These are phyloP conservation scores for Tetheella fluctuosa DNA, from an alignment of 2,888 invertebrate species.

Conservation along the genomic window DNA sequence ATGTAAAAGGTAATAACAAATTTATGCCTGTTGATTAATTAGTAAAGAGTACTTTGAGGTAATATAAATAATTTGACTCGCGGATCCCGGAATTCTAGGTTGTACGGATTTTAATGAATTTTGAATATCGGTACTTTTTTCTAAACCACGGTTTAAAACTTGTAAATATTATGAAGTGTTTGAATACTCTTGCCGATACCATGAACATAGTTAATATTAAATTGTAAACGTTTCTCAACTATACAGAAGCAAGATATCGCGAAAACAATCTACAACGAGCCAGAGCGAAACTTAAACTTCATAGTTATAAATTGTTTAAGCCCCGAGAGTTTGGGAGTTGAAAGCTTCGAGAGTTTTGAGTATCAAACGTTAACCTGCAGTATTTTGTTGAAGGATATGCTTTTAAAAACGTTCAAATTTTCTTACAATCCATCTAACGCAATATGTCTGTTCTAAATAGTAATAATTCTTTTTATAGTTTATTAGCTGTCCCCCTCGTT, in stretches of 20 bases:
- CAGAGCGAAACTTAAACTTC: constrained; percentile 30
- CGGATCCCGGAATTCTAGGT: no score
- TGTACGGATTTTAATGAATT: no score
- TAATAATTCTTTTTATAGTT: no score
- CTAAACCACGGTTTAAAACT: no score
- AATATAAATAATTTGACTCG: no score
- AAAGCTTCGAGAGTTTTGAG: constrained; percentile 30
- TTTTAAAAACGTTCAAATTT: neutral
- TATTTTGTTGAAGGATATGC: neutral
- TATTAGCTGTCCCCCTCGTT: no score
- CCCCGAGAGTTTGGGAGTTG: constrained; percentile 22
- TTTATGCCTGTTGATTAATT: no score
- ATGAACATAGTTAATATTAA: constrained; percentile 37
- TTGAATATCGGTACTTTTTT: no score
- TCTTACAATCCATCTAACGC: no score
- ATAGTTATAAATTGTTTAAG: constrained; percentile 47
- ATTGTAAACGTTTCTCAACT: constrained; percentile 28
- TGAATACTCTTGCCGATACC: constrained; percentile 14
- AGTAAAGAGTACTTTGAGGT: no score
- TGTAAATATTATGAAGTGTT: neutral
- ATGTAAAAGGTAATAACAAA: no score
- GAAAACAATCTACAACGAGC: constrained; percentile 34
- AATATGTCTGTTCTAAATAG: no score
- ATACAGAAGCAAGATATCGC: constrained; percentile 23
- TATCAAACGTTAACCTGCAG: constrained; percentile 2